Evolutionary conservation across 2,113 vertebrate species (phyloP).

Genomic region (Phoenicopterus ruber): DNA sequence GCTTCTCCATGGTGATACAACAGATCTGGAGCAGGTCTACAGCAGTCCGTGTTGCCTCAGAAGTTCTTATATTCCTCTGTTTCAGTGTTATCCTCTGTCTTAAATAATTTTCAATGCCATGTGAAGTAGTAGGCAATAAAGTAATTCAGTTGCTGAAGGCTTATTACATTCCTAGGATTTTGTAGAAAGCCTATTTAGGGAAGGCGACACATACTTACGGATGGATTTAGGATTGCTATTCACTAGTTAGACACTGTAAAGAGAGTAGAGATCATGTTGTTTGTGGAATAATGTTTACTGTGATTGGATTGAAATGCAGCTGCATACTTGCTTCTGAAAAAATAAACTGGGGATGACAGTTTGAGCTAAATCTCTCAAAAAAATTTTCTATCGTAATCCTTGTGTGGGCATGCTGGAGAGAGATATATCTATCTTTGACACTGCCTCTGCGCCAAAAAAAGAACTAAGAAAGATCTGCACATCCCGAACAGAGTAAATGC

Average conservation of each 20-base stretch:
- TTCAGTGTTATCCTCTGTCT: background rate
- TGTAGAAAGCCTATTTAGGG: background rate
- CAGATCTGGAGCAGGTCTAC: background rate
- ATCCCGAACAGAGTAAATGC: background rate
- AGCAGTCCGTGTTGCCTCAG: background rate
- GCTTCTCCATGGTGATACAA: background rate
- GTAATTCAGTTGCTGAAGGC: background rate
- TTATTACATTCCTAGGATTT: slow-evolving; percentile 14
- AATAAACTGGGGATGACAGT: slow-evolving; percentile 10
- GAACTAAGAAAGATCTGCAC: background rate
- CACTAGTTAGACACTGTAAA: background rate
- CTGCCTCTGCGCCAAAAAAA: background rate
- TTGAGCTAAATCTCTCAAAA: background rate
- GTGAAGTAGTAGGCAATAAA: background rate
- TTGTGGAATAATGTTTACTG: background rate
- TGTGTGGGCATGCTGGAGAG: background rate
- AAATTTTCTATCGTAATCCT: background rate
- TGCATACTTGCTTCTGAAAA: background rate
- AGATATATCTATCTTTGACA: background rate
- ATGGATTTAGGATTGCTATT: slow-evolving; percentile 18
- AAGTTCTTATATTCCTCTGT: background rate
- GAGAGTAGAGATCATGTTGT: background rate
- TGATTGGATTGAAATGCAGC: slow-evolving; percentile 20
- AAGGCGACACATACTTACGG: background rate
- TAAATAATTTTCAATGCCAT: background rate